Conservation (phyloP, 2,888 invertebrate species). For the Drosophila tanythrix region DNA sequence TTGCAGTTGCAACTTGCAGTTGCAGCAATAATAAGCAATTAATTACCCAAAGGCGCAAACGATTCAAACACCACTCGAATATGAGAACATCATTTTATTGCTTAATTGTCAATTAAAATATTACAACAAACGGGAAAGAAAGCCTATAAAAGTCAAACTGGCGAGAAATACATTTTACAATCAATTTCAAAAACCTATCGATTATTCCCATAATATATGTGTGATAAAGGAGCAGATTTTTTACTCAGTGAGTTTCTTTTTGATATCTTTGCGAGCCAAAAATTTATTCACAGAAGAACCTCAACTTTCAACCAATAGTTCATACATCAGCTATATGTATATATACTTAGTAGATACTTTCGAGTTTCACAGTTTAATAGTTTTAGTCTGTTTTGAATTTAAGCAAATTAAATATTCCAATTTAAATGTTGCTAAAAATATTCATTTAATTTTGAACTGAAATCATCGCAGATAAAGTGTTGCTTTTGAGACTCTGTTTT, state of each 20-base stretch:
- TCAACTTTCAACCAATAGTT: neutral
- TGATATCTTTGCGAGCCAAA: neutral
- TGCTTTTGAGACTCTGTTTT: neutral
- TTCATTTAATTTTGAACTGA: neutral
- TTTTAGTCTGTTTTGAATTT: neutral
- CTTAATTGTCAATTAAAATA: conserved; percentile 60
- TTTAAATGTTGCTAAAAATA: neutral
- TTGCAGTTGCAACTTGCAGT: conserved; percentile 6
- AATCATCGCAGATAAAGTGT: neutral
- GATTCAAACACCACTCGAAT: conserved; percentile 31
- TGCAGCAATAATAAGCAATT: conserved; percentile 33
- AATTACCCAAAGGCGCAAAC: conserved; percentile 42
- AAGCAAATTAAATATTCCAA: fast-evolving
- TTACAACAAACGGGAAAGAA: conserved; percentile 18
- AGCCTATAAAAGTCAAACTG: neutral
- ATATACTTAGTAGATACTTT: neutral
- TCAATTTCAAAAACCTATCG: neutral
- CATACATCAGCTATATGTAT: neutral
- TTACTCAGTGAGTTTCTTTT: neutral
- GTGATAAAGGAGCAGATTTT: neutral
- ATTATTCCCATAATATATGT: neutral
- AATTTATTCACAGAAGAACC: fast-evolving
- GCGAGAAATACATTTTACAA: neutral
- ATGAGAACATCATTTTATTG: conserved; percentile 48
- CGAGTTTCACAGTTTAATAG: neutral